phyloP scores from a whole-genome alignment of 1,140 invertebrate genomes.

The Dendroctonus valens region DNA sequence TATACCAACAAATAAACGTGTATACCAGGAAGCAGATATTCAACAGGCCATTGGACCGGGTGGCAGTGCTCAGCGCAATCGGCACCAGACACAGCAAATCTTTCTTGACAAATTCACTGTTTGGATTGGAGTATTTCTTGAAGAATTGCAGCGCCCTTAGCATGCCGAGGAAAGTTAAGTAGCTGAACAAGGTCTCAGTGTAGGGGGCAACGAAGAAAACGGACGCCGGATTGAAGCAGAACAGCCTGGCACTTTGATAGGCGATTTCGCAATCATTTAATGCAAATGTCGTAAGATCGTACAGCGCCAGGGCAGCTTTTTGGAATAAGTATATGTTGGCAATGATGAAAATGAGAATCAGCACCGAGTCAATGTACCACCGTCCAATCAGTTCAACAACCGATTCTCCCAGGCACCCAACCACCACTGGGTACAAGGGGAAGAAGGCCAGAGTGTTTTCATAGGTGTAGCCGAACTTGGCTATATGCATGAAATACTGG shows the following conservation, averaged over 20 bases:
- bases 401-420: slow-evolving; percentile 47
- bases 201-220: slow-evolving; percentile 93
- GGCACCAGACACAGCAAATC: slow-evolving; percentile 50
- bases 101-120: slow-evolving; percentile 31
- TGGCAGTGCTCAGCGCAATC: slow-evolving; percentile 64
- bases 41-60: slow-evolving; percentile 84
- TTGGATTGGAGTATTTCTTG: slow-evolving; percentile 36
- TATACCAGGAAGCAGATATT: slow-evolving; percentile 83
- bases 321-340: slow-evolving; percentile 79
- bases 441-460: slow-evolving; percentile 92
- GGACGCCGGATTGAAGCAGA: slow-evolving; percentile 89
- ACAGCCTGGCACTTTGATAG: slow-evolving; percentile 75
- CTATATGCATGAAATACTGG: slow-evolving; percentile 91
- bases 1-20: slow-evolving; percentile 48
- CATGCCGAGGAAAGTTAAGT: slow-evolving; percentile 77
- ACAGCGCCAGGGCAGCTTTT: slow-evolving; percentile 69
- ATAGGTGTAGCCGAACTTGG: slow-evolving; percentile 89
- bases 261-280: slow-evolving; percentile 65
- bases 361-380: slow-evolving; percentile 59
- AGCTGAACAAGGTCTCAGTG: slow-evolving; percentile 85
- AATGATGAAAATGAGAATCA: slow-evolving; percentile 67
- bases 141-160: slow-evolving; percentile 58
- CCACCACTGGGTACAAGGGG: slow-evolving; percentile 77
- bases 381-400: slow-evolving; percentile 38
- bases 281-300: slow-evolving; percentile 65